Percentiles rank a stretch among this genome's conserved stretches.
Conservation (phyloP, 2,888 invertebrate genomes). For the Eudemis profundana region DNA sequence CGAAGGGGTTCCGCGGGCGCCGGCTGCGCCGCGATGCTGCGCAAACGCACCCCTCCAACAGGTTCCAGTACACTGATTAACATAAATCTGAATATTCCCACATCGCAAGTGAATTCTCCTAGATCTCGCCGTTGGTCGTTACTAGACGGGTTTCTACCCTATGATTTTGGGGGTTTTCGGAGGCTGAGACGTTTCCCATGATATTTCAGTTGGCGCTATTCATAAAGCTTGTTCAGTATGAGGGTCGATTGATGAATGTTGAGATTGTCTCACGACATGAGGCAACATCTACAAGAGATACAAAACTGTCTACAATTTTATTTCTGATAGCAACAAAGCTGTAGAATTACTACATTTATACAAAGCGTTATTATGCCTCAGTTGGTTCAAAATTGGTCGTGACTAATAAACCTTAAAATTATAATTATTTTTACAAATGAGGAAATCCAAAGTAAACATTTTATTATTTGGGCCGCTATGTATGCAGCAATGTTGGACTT, state of each 20-base stretch:
- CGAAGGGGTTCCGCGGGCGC: constrained; percentile 30
- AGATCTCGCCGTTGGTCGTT: constrained; percentile 10
- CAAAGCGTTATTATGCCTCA: no score
- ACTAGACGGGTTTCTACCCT: constrained; percentile 30
- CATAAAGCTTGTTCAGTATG: constrained; percentile 1
- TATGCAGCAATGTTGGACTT: no score
- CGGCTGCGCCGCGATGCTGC: constrained; percentile 51
- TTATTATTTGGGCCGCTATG: no score
- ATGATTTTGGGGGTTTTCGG: constrained; percentile 22
- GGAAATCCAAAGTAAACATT: no score
- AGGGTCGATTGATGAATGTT: not conserved
- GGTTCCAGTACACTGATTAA: constrained; percentile 79
- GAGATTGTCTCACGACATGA: not conserved
- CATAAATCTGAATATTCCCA: constrained; percentile 67
- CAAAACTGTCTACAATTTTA: no score
- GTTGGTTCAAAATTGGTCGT: no score
- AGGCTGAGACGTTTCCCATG: constrained; percentile 31
- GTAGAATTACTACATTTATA: no score
- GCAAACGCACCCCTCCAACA: constrained; percentile 62
- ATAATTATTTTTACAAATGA: no score
- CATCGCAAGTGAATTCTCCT: constrained; percentile 44
- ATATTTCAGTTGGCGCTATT: constrained; percentile 1
- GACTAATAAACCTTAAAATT: no score
- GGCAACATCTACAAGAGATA: not conserved
- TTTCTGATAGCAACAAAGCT: no score